Evolutionary conservation across 2,797 vertebrate genomes (phyloP), one percentile per base, ranked within the genome.

Genomic region (Philypnodon macrostomus): DNA sequence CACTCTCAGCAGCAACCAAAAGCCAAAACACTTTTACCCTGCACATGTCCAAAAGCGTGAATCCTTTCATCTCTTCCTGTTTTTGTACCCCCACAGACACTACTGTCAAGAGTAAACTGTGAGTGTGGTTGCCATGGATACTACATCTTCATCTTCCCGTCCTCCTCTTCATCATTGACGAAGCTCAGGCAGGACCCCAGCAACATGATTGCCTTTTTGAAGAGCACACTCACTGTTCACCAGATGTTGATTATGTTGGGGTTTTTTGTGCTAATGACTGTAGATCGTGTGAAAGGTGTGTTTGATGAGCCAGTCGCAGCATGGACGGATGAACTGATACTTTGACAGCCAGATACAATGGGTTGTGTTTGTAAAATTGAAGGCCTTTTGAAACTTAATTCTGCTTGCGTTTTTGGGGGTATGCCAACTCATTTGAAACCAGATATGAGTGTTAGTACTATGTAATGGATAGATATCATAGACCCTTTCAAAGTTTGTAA

Each of bases 101-200:
- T 19, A 40, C 57, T 13, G 51, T 84, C 64, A 85, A 70, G 75
- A 88, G 84, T 53, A 87, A 83, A 77, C 82, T 89, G 50, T 87
- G 55, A 87, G 54, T 63, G 41, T 48, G 49, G 73, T 75, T 79
- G 69, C 63, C 54, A 66, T 79, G 75, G 75, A 70, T 73, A 57
- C 71, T 44, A 21, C 32, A 4, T 5, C 53, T 27, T 13, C 61
- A 54, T 58, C 53, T n/a, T 54, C 24, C 6, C 46, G 39, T 50
- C 17, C 33, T 39, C 4, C 30, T 50, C 40, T 12, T 58, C 37
- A 7, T 40, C 34, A 35, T 47, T 40, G 23, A 67, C 13, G 7
- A 18, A 66, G 47, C 77, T 75, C 67, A 61, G 59, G 49, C 67
- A 61, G 59, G 49, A 58, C 55, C 47, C 50, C 37, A 51, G 45